Evolutionary conservation across 2,797 vertebrate genomes (phyloP), one percentile per base, ranked within the genome.

Genomic region (Gymnodraco acuticeps): DNA sequence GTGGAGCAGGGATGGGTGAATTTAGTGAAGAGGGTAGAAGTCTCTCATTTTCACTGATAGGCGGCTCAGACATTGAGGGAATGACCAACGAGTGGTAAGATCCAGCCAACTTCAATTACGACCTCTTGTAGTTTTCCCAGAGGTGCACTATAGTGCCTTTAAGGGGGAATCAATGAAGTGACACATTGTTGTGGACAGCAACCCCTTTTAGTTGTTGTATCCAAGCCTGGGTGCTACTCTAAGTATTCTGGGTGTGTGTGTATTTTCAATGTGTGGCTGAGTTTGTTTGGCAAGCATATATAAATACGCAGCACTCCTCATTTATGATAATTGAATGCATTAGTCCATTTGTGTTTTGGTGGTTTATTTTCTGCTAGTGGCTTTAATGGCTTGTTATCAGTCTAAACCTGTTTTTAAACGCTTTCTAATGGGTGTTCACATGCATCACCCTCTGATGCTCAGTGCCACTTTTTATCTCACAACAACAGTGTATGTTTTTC

Each of bases 111-210:
- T 91, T 94, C 90, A 93, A 92, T 93, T 92, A 93, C 48, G 66
- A 77, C 76, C 77, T 80, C 85, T 85, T 82, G 86, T 84, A 88
- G 89, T 93, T 92, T 89, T 89, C 92, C 91, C 90, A 88, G 78
- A 89, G 91, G 89, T 86, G 79, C 78, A 70, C 86, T 93, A 86
- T 84, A 81, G 86, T 83, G 79, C 84, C 73, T 94, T 93, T 90
- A 92, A 93, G 86, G 83, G 87, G 81, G 85, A 93, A 94, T 94
- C 93, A 91, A 94, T 94, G 92, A 88, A 78, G 89, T 92, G 93
- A 93, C 92, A 94, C 91, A 94, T 92, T 88, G 88, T 88, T 90
- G 89, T 88, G 84, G 93, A 93, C 92, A 93, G 92, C 88, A 84
- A 76, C 84, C 86, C 77, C 80, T 89, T 93, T 91, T 91, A 89